phyloP scores from a whole-genome alignment of 2,888 invertebrate genomes.

The Falcaria lacertinaria region DNA sequence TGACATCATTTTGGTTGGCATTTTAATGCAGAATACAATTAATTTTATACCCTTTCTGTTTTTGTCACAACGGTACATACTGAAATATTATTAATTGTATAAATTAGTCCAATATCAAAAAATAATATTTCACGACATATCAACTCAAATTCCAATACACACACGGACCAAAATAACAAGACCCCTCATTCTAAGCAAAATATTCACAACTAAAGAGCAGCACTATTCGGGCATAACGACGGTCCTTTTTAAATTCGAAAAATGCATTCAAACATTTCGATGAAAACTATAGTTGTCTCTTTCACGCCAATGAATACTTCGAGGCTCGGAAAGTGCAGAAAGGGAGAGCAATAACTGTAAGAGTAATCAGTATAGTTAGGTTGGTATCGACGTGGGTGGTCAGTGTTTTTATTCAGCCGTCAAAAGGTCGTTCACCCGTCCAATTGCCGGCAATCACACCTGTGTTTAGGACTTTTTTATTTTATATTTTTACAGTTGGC shows the following conservation, averaged over 20 bases:
- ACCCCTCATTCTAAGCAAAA: conserved; percentile 1
- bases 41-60: too few species aligned
- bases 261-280: background rate
- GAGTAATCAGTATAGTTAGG: conserved; percentile 9
- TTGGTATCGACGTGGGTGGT: conserved; percentile 62
- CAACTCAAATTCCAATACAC: conserved; percentile 1
- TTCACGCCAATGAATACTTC: background rate
- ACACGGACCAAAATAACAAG: conserved; percentile 1
- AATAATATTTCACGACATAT: background rate
- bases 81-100: too few species aligned
- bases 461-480: conserved; percentile 35
- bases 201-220: conserved; percentile 5
- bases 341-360: conserved; percentile 2
- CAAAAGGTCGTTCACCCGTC: conserved; percentile 63
- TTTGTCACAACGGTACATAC: too few species aligned
- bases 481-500: conserved; percentile 46
- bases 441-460: conserved; percentile 55
- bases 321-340: background rate
- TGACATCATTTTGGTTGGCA: too few species aligned
- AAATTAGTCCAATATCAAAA: too few species aligned
- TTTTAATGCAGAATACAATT: too few species aligned
- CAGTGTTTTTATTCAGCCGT: conserved; percentile 62
- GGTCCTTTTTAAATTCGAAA: background rate
- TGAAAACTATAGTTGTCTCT: background rate
- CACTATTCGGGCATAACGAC: background rate